Base-by-base conservation (phyloP, 2,888 invertebrate genomes). In the Merodon equestris region DNA sequence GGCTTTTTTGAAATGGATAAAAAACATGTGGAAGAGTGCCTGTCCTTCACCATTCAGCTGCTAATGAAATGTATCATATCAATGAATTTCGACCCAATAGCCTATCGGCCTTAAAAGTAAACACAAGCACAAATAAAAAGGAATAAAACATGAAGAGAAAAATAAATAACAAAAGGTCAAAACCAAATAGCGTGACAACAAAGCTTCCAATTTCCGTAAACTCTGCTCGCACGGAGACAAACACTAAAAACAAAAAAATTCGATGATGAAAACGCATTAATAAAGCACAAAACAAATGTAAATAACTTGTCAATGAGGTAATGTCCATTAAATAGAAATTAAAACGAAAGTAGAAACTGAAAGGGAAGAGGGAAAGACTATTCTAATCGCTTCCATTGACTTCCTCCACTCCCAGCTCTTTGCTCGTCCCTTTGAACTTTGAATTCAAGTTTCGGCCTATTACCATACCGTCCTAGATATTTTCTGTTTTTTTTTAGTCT, bases 271-370 rank as follows among this genome's bases (percentile, higher is more conserved):
- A 45, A 51, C 27, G 54, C 18, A 27, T n/a, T n/a, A 50, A 63
- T 50, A 57, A 38, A 53, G 14, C 27, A 54, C 54, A 64, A 47
- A 66, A 58, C 57, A 64, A 60, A 60, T 60, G 58, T 50, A 61
- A 61, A 61, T 61, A 61, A 61, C 42, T 63, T 60, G 56, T 56
- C 70, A 56, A 61, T 63, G 70, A 71, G 61, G 51, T 61, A 61
- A 56, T 56, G 70, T 56, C 36, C 50, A 66, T 48, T 66, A 56
- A 48, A 54, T 54, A 42, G 56, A 74, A 51, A 61, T 56, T 27
- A 71, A 57, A 74, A 56, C 36, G 34, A 18, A 18, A 15, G 27
- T 7, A 27, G 7, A 7, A 27, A 7, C 3, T 4, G 7, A 7
- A 27, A 7, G 3, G 27, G 27, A 7, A 27, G 27, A 27, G 7